Conservation (phyloP, 2,113 vertebrate species). For the Todiramphus chloris region DNA sequence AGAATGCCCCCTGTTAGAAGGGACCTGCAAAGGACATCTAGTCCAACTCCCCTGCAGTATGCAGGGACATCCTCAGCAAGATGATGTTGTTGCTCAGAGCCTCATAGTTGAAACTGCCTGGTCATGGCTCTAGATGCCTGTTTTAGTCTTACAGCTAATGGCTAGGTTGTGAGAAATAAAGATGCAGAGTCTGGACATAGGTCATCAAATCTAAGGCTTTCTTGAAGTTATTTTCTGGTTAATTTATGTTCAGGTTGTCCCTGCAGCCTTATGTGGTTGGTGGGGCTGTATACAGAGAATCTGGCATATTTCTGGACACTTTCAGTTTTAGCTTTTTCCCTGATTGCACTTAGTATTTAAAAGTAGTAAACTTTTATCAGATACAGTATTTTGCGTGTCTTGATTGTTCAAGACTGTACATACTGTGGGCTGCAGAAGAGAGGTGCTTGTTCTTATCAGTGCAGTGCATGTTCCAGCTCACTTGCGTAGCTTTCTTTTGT, state of each 20-base stretch:
- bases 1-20: too few species aligned
- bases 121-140: not conserved
- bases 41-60: too few species aligned
- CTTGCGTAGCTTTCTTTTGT: not conserved
- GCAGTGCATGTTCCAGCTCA: slow-evolving; percentile 21
- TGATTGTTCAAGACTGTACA: not conserved
- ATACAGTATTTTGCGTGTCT: not conserved
- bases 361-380: not conserved
- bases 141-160: not conserved
- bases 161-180: not conserved
- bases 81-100: too few species aligned
- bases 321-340: not conserved
- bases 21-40: too few species aligned
- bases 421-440: not conserved
- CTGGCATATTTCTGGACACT: not conserved
- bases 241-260: not conserved
- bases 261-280: not conserved
- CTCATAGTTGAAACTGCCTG: not conserved
- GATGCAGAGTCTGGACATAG: not conserved
- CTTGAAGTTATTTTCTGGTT: not conserved
- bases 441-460: not conserved
- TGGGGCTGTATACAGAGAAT: not conserved
- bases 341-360: not conserved
- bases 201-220: not conserved
- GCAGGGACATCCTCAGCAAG: too few species aligned